Evolutionary conservation across 2,888 invertebrate genomes (phyloP), one percentile per base, ranked within the genome.

Genomic region (Creontiades dilutus): DNA sequence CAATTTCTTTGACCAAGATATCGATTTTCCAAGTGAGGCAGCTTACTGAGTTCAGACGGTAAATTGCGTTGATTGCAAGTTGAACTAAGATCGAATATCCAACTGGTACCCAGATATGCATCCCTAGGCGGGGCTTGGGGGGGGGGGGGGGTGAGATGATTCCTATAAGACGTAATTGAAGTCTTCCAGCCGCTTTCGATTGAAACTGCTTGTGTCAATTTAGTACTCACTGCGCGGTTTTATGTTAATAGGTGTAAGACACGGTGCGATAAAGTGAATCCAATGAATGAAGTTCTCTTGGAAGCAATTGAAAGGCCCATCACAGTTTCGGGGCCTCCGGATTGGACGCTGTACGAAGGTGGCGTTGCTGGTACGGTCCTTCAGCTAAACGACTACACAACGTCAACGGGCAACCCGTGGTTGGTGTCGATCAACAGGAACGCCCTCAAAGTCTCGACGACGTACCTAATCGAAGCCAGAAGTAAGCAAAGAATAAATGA

Each of bases 331-430:
- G 61, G n/a, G 3, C 19, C 61, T 3, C 61, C 61, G 19, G 61
- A 61, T 19, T 61, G 61, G 61, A 16, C 61, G 61, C 61, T 61
- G 61, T 61, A 61, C 61, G 61, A 61, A 61, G 61, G 61, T 11
- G 19, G 61, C 19, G 11, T 23, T 3, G 11, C n/a, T 19, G 61
- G 61, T 9, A 19, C 19, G 19, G 3, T 16, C 9, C 19, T 61
- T 4, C 61, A n/a, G 3, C 61, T 61, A 9, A 61, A 9, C 4
- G 61, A 61, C 9, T 61, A 61, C 61, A 61, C 9, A 61, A 61
- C 19, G n/a, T 19, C 61, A 11, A 61, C 61, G 19, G 61, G 61
- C 3, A 16, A 61, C 11, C 61, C 61, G 2, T 61, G 61, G 61
- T 4, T 61, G 19, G 19, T 61, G 9, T 61, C 61, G 19, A 11